These are phyloP conservation scores for Leucopternis melanops DNA, from an alignment of 2,113 vertebrate genomes.

Conservation along the genomic window DNA sequence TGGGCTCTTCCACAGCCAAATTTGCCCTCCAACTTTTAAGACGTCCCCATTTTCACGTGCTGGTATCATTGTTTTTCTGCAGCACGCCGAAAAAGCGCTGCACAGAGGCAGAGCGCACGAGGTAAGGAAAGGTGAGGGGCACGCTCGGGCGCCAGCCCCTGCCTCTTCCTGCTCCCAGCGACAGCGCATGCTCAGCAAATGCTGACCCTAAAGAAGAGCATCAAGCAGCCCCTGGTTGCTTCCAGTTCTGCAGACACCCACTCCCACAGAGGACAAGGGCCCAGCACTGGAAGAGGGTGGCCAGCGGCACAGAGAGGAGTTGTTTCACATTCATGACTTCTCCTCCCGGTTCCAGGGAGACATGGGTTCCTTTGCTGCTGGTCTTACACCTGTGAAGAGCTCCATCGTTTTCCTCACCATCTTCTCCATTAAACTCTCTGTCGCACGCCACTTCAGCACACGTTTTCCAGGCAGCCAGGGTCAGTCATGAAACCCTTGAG, in stretches of 20 bases:
- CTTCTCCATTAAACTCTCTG: neutral
- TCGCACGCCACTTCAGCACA: neutral
- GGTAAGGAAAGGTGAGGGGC: neutral
- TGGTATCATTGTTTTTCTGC: neutral
- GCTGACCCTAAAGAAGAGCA: neutral
- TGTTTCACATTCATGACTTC: neutral
- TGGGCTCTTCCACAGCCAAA: neutral
- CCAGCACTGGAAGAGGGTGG: neutral
- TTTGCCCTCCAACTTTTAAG: neutral
- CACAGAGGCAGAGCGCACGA: fast-evolving
- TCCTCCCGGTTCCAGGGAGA: neutral
- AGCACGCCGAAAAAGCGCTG: fast-evolving
- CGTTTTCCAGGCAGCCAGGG: neutral
- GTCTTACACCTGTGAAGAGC: neutral
- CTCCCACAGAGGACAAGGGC: fast-evolving
- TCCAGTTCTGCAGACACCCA: neutral
- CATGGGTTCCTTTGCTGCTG: neutral
- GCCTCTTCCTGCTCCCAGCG: neutral
- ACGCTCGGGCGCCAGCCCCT: fast-evolving
- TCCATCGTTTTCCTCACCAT: neutral
- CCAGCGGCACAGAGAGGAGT: fast-evolving
- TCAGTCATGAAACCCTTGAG: neutral
- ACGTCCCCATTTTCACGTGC: neutral
- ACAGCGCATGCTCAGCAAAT: neutral
- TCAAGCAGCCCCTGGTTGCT: neutral